Base-by-base conservation (phyloP, 2,797 vertebrate genomes). In the Sphaeramia orbicularis region DNA sequence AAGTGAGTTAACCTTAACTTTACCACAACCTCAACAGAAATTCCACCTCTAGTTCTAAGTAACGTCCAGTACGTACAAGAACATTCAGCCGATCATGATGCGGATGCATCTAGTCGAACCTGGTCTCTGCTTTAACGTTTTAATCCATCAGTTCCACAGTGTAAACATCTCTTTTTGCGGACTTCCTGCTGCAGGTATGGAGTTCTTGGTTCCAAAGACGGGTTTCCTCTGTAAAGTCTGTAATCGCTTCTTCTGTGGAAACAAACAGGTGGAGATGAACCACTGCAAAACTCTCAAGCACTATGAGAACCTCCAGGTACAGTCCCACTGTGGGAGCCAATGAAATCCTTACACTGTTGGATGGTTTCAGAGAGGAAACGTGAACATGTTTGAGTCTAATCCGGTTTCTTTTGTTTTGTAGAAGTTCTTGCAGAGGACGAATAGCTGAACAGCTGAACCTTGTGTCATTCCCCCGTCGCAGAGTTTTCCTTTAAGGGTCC, bases 141-240 rank as follows among this genome's bases (percentile, higher is more conserved):
- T n/a, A n/a, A n/a, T n/a, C n/a, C n/a, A n/a, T n/a, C n/a, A n/a
- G n/a, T n/a, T n/a, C n/a, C n/a, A n/a, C n/a, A n/a, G n/a, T n/a
- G 45, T 48, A 19, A 14, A 21, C 16, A 55, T 9, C 12, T 48
- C 16, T 7, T 14, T 1, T 3, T 10, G 6, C 18, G n/a, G 5
- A 14, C 12, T 7, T 10, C 0, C 2, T 56, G 18, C 65, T 30
- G 19, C 89, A 96, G 96, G 93, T 65, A 77, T 96, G 89, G 96
- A 98, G 64, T 96, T 94, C 80, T 88, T 97, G 24, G 79, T 96
- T 1, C 96, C 96, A 0, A 97, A 96, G 78, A 95, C 95, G 0
- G 96, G 96, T 5, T 98, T 95, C 80, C 97, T 96, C 90, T 98
- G 96, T 79, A 96, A 96, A 86, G 94, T 94, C 71, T 98, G 96